Percentiles rank a stretch among this genome's conserved stretches.
phyloP scores from a whole-genome alignment of 2,888 invertebrate genomes.

The Arrhopalites spinosus region DNA sequence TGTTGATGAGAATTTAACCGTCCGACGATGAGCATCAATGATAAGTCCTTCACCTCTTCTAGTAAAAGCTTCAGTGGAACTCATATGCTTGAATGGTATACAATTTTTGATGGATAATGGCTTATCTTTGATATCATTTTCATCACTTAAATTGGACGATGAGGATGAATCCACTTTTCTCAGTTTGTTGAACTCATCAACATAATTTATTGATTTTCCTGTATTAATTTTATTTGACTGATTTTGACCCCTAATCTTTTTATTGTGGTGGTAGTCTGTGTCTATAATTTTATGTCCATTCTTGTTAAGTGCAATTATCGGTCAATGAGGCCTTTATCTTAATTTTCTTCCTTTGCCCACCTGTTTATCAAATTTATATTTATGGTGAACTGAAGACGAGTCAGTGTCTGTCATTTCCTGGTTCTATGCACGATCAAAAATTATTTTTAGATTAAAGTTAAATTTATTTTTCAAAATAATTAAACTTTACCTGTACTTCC shows the following conservation, averaged over 20 bases:
- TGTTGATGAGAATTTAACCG: background rate
- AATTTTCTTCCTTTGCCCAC: too few species aligned
- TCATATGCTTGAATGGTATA: background rate
- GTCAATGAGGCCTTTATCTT: too few species aligned
- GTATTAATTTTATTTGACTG: background rate
- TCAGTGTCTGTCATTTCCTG: too few species aligned
- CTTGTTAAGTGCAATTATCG: too few species aligned
- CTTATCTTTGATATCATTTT: background rate
- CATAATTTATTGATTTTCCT: background rate
- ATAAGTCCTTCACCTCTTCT: slow-evolving; percentile 15
- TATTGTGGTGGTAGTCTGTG: too few species aligned
- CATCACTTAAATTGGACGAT: background rate
- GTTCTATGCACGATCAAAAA: too few species aligned
- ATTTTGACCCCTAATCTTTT: too few species aligned
- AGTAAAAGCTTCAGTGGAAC: slow-evolving; percentile 5
- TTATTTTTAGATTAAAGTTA: background rate
- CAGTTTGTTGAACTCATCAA: background rate
- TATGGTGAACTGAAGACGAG: too few species aligned
- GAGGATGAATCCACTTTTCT: background rate
- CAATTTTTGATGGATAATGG: background rate
- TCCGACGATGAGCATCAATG: slow-evolving; percentile 10
- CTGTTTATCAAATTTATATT: too few species aligned
- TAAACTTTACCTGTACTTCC: background rate
- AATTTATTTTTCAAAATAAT: background rate
- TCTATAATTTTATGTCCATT: too few species aligned